Evolutionary conservation across 2,797 vertebrate species (phyloP), one percentile per base, ranked within the genome.

Genomic region (Acipenser ruthenus): DNA sequence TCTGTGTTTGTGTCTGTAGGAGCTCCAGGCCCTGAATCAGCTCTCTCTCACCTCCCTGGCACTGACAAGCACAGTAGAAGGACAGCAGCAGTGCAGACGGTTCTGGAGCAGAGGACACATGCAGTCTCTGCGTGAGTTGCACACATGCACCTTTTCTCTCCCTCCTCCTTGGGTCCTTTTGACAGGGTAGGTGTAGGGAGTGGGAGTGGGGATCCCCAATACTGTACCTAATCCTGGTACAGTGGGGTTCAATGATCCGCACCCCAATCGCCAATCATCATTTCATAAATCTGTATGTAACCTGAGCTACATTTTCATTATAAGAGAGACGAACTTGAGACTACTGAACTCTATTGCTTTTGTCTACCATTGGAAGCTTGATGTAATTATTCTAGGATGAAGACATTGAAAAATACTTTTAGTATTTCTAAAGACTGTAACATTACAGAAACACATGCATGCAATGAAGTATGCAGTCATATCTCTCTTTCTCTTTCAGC

Each of bases 21-120:
- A 89, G 73, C 62, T 90, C 63, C 78, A 86, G 13, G 74, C 83
- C 68, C 50, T 88, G 3, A 75, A 75, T 10, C 82, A 86, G 71
- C 65, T 85, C 8, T 78, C 78, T 6, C 81, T 84, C 59, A 75
- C 82, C 6, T 87, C 84, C 1, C 58, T 6, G 0, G 72, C 65
- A 0, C 5, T 85, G 51, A 75, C 49, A 0, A 70, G 80, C 47
- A 81, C 80, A 0, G 76, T 82, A 0, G 74, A 70, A 49, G 60
- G 67, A 37, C 74, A 85, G 0, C 81, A 84, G 67, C 83, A 78
- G 0, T 69, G 78, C 23, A 75, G 65, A 15, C 60, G 12, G 55
- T 88, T 79, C 74, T 80, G 82, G 80, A 80, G 78, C 49, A 65
- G 67, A 58, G 86, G 82, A 67, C 71, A 85, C 47, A 86, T 80